Conservation (phyloP, 2,113 vertebrate species). For the Thymallus thymallus region DNA sequence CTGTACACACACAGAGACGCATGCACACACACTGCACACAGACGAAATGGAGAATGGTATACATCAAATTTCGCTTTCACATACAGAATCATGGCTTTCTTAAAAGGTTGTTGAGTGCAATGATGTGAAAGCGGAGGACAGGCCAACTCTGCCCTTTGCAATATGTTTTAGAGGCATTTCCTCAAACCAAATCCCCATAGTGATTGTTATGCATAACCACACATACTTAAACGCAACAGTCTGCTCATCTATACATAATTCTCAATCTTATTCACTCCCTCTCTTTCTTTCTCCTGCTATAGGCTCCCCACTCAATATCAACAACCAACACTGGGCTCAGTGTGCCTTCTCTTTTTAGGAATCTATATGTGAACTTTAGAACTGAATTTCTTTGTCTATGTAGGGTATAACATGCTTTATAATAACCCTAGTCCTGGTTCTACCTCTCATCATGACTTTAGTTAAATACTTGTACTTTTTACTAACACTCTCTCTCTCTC, state of each 20-base stretch:
- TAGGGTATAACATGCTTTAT: constrained; percentile 6
- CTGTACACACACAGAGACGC: not conserved
- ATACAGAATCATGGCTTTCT: not conserved
- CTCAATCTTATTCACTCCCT: constrained; percentile 16
- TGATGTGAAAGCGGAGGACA: constrained; percentile 1
- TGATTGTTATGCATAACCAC: constrained; percentile 17
- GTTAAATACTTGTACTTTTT: too few species aligned
- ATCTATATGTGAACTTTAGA: constrained; percentile 47
- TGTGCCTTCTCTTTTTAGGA: constrained; percentile 16
- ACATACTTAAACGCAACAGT: constrained; percentile 34
- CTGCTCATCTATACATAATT: constrained; percentile 38
- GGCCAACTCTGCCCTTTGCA: not conserved
- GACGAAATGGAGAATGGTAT: too few species aligned
- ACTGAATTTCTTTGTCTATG: not conserved
- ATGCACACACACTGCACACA: constrained; percentile 11
- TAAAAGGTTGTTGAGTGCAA: not conserved
- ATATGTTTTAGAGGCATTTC: constrained; percentile 32
- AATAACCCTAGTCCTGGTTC: not conserved
- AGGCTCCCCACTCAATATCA: constrained; percentile 45
- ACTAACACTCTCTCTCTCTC: too few species aligned
- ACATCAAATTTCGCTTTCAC: not conserved
- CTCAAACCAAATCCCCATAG: constrained; percentile 2
- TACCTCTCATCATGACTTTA: not conserved
- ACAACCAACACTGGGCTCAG: not conserved
- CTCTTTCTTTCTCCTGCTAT: not conserved